A percentile compares a stretch with the other conserved stretches of the same genome.
Evolutionary conservation across 2,888 invertebrate species (phyloP).

Genomic region (Glaucopsyche alexis): DNA sequence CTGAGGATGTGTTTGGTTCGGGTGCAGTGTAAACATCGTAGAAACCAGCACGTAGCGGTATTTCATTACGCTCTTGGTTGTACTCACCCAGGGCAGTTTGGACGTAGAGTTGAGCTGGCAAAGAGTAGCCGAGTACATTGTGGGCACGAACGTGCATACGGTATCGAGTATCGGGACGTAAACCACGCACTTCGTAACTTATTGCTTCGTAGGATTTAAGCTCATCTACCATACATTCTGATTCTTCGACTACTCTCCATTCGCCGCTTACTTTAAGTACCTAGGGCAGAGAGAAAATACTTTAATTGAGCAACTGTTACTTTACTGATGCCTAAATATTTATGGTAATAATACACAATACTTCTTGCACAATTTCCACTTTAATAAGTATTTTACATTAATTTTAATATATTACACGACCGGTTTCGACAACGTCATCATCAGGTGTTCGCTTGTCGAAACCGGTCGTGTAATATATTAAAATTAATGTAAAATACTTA

Average conservation of each 20-base stretch:
- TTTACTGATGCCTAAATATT: not conserved
- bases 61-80: conserved; percentile 71
- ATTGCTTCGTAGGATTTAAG: conserved; percentile 82
- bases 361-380: too few species aligned
- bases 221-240: conserved; percentile 81
- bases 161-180: conserved; percentile 90
- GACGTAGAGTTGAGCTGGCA: conserved; percentile 87
- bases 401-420: too few species aligned
- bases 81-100: conserved; percentile 94
- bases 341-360: too few species aligned
- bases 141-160: conserved; percentile 91
- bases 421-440: too few species aligned
- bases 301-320: not conserved
- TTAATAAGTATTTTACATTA: too few species aligned
- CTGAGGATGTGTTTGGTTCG: conserved; percentile 57
- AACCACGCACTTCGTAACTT: conserved; percentile 82
- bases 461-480: too few species aligned
- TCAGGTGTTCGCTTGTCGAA: too few species aligned
- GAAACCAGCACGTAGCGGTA: conserved; percentile 70
- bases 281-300: conserved; percentile 56
- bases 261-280: conserved; percentile 83
- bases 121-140: conserved; percentile 91
- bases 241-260: conserved; percentile 79
- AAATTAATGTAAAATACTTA: too few species aligned
- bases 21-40: conserved; percentile 74